Conservation (phyloP, 1,140 invertebrate species). For the Aethina tumida region DNA sequence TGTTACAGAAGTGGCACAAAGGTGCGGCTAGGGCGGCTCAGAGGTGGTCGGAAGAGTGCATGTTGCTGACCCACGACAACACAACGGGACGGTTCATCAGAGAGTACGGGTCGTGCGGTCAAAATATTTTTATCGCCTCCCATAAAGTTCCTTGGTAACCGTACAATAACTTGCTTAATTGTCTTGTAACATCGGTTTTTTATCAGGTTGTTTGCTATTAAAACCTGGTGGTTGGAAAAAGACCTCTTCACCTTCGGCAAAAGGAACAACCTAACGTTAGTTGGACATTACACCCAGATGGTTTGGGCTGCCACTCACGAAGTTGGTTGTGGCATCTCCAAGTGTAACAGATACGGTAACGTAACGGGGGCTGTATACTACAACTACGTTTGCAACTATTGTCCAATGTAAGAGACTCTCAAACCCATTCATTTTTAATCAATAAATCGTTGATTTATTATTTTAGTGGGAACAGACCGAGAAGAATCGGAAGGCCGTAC, state of each 20-base stretch:
- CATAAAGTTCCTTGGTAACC: constrained; percentile 69
- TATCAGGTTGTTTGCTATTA: constrained; percentile 66
- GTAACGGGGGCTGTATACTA: constrained; percentile 52
- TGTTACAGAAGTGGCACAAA: constrained; percentile 57
- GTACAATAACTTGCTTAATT: background rate
- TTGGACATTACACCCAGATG: constrained; percentile 78
- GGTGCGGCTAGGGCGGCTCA: constrained; percentile 60
- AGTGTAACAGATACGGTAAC: constrained; percentile 43
- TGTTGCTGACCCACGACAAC: constrained; percentile 60
- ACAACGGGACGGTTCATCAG: constrained; percentile 53
- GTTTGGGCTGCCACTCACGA: constrained; percentile 71
- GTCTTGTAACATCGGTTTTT: constrained; percentile 3
- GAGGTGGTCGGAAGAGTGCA: constrained; percentile 61
- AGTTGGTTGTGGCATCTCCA: constrained; percentile 66
- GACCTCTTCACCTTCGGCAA: constrained; percentile 63
- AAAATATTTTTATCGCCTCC: constrained; percentile 75
- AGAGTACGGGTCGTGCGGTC: constrained; percentile 63
- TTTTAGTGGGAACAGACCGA: constrained; percentile 60
- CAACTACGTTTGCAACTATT: constrained; percentile 83
- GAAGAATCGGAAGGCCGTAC: constrained; percentile 54
- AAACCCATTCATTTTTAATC: constrained; percentile 1
- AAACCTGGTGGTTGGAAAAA: constrained; percentile 69
- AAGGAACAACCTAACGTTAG: constrained; percentile 48
- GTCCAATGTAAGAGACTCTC: constrained; percentile 57
- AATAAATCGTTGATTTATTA: constrained; percentile 18